These are phyloP conservation scores for Sturmia bella DNA, from an alignment of 2,888 invertebrate species.

Conservation along the genomic window DNA sequence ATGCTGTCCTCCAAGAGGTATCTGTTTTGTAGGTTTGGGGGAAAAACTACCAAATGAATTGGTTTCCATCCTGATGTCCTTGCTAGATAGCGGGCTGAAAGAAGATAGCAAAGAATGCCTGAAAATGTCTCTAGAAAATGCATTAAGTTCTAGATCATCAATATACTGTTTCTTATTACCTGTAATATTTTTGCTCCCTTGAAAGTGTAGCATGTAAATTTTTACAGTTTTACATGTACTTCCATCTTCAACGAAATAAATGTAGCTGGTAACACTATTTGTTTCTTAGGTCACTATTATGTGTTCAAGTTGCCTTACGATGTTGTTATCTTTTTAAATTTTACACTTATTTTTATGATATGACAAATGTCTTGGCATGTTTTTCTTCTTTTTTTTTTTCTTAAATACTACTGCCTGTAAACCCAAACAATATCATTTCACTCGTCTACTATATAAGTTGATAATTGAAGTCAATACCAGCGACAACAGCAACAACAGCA, in stretches of 20 bases:
- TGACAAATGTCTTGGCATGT: conserved; percentile 35
- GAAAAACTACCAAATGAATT: too few relatives aligned
- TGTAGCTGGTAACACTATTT: conserved; percentile 18
- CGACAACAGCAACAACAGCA: conserved; percentile 19
- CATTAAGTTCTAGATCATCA: too few relatives aligned
- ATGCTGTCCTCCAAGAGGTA: too few relatives aligned
- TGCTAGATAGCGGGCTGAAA: too few relatives aligned
- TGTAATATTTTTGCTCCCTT: too few relatives aligned
- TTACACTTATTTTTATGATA: conserved; percentile 47
- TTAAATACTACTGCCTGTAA: conserved; percentile 30
- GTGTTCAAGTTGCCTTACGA: conserved; percentile 40
- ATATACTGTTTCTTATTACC: too few relatives aligned
- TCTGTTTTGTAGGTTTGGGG: too few relatives aligned
- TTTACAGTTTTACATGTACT: background rate
- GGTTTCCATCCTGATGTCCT: too few relatives aligned
- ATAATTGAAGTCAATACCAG: conserved; percentile 40
- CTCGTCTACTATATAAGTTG: conserved; percentile 8
- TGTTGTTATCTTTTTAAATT: conserved; percentile 61
- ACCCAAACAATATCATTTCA: conserved; percentile 30
- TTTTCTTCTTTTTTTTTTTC: too few relatives aligned
- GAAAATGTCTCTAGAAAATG: too few relatives aligned
- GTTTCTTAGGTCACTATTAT: background rate
- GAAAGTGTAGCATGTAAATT: too few relatives aligned
- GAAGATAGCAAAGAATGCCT: too few relatives aligned
- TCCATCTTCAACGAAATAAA: background rate